Evolutionary conservation across 1,140 invertebrate species (phyloP).

Genomic region (Drosophila oshimai): DNA sequence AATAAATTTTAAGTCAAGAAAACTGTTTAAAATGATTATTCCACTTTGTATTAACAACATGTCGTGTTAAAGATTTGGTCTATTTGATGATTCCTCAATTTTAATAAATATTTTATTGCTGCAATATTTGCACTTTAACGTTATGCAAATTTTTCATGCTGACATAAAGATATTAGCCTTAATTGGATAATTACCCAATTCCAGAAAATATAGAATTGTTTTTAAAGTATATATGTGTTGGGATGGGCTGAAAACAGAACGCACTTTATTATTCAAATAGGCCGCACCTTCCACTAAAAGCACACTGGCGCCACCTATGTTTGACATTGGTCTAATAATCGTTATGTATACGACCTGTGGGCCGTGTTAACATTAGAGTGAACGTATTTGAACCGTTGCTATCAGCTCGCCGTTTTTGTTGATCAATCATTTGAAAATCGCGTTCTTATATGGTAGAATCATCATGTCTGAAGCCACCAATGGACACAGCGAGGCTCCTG

Average conservation of each 20-base stretch:
- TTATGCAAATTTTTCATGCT: not conserved
- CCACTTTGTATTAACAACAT: too few species aligned
- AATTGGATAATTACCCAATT: slow-evolving; percentile 7
- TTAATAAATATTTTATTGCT: not conserved
- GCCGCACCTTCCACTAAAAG: not conserved
- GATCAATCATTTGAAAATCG: not conserved
- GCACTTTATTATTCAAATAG: not conserved
- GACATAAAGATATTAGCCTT: not conserved
- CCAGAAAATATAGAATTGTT: not conserved
- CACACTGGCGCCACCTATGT: slow-evolving; percentile 33
- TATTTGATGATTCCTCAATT: not conserved
- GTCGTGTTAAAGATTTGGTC: not conserved
- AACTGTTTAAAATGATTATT: too few species aligned
- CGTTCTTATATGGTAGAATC: slow-evolving; percentile 2
- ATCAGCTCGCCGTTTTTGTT: not conserved
- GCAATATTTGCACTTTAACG: not conserved
- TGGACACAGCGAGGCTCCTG: slow-evolving; percentile 18
- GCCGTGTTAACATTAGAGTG: not conserved
- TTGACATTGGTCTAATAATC: slow-evolving; percentile 8
- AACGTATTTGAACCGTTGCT: not conserved
- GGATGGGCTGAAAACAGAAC: not conserved
- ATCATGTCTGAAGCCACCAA: slow-evolving; percentile 55
- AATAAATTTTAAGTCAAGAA: too few species aligned
- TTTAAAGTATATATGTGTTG: not conserved
- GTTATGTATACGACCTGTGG: slow-evolving; percentile 25